Evolutionary conservation across 2,888 invertebrate genomes (phyloP).

Genomic region (Oscheius sp.): DNA sequence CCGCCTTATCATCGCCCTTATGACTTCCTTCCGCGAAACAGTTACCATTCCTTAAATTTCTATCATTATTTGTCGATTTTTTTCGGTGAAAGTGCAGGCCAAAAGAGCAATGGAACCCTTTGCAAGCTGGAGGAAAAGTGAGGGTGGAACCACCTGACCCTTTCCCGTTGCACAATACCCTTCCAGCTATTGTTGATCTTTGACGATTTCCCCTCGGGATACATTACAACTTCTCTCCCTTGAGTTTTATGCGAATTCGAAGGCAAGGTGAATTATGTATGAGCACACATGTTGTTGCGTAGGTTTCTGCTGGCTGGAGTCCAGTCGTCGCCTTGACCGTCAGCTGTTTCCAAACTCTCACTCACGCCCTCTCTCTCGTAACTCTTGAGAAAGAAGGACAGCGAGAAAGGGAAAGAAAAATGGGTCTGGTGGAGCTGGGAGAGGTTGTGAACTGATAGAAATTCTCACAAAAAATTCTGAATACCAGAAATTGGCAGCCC

Average conservation of each 20-base stretch:
- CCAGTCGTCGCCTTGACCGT: slow-evolving; percentile 1
- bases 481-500: too few species aligned
- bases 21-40: slow-evolving; percentile 14
- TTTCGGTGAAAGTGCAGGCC: slow-evolving; percentile 6
- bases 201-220: background rate
- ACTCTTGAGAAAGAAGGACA: too few species aligned
- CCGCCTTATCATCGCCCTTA: slow-evolving; percentile 3
- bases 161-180: too few species aligned
- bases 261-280: slow-evolving; percentile 24
- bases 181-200: background rate
- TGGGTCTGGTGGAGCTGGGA: background rate
- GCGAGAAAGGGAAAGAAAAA: background rate
- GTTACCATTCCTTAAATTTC: background rate
- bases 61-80: background rate
- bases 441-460: too few species aligned
- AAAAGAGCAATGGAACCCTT: background rate
- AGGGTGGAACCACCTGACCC: slow-evolving; percentile 1
- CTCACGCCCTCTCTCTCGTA: background rate
- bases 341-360: slow-evolving; percentile 13
- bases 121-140: background rate
- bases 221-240: background rate
- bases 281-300: slow-evolving; percentile 34
- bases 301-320: background rate
- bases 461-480: too few species aligned
- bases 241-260: slow-evolving; percentile 11